Evolutionary conservation across 2,888 invertebrate species (phyloP).

Genomic region (Cartodere bifasciata): DNA sequence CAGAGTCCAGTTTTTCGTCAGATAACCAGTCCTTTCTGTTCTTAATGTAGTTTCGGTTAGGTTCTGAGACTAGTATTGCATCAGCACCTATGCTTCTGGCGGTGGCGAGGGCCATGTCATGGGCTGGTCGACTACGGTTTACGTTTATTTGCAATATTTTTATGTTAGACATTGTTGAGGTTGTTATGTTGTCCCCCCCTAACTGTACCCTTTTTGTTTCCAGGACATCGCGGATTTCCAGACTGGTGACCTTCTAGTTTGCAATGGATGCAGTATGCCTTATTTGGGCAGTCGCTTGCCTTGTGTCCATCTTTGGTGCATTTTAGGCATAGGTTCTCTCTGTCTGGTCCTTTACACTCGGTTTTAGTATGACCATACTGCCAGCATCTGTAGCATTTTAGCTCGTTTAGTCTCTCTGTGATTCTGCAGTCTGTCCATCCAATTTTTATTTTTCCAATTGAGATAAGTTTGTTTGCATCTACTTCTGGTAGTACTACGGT

Average conservation of each 20-base stretch:
- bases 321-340: constrained; percentile 4
- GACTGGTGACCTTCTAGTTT: constrained; percentile 2
- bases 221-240: constrained; percentile 1
- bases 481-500: too few species aligned
- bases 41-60: too few species aligned
- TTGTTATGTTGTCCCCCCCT: not conserved
- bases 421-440: constrained; percentile 2
- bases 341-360: constrained; percentile 2
- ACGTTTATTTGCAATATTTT: constrained; percentile 4
- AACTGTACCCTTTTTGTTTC: not conserved
- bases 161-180: not conserved
- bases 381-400: constrained; percentile 6
- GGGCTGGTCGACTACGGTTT: not conserved
- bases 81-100: not conserved
- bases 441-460: constrained; percentile 1
- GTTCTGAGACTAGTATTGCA: not conserved
- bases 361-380: constrained; percentile 1
- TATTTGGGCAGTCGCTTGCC: constrained; percentile 4
- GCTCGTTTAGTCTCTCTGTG: not conserved
- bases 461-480: too few species aligned
- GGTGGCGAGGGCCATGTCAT: constrained; percentile 3
- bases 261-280: constrained; percentile 1
- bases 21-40: constrained; percentile 2
- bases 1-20: constrained; percentile 1
- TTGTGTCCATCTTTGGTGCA: constrained; percentile 7